Conservation (phyloP, 2,888 invertebrate genomes). For the Lamproptera curius region DNA sequence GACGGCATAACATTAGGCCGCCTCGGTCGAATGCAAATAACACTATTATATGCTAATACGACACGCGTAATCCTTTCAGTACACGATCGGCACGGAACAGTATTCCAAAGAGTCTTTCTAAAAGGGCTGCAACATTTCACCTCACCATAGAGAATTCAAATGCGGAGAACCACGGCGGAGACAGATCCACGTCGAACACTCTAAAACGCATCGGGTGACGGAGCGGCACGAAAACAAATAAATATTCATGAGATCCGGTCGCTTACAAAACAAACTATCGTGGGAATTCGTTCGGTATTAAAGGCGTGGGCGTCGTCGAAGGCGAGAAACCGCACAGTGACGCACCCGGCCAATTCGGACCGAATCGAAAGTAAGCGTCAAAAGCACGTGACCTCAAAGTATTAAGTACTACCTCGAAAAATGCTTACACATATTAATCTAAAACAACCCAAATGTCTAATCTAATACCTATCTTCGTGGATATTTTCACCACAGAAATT, state of each 20-base stretch:
- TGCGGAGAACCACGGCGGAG: too few species aligned
- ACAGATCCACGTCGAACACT: background rate
- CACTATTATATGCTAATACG: constrained; percentile 72
- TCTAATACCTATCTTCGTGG: too few species aligned
- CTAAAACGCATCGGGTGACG: constrained; percentile 5
- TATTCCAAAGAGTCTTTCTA: constrained; percentile 4
- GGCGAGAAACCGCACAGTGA: constrained; percentile 4
- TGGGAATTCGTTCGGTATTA: constrained; percentile 17
- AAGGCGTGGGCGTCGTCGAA: constrained; percentile 14
- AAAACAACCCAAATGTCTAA: too few species aligned
- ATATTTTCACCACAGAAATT: too few species aligned
- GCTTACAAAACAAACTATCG: constrained; percentile 21
- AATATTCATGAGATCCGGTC: constrained; percentile 21
- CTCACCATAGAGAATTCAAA: too few species aligned
- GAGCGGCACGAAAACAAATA: constrained; percentile 14
- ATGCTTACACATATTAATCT: too few species aligned
- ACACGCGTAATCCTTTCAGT: constrained; percentile 62
- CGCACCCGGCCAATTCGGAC: constrained; percentile 17
- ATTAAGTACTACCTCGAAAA: too few species aligned
- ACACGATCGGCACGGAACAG: constrained; percentile 46
- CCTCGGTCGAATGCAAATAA: constrained; percentile 66
- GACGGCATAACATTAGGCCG: constrained; percentile 59
- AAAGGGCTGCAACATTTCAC: background rate
- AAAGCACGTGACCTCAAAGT: background rate
- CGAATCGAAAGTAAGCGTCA: constrained; percentile 10